Base-by-base conservation (phyloP, 2,113 vertebrate species). In the Meles meles region DNA sequence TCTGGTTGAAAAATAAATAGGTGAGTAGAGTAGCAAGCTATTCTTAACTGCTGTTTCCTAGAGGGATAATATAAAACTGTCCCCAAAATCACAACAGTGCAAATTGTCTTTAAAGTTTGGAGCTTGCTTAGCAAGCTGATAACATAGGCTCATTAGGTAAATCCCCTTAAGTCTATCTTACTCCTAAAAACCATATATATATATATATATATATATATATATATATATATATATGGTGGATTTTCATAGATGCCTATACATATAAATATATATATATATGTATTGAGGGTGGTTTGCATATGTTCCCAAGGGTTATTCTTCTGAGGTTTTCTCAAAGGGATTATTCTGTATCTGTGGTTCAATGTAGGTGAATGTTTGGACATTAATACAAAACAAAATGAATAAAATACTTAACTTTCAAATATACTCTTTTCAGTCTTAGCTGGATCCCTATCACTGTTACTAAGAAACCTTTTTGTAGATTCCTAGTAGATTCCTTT, bases 101-200 rank as follows among this genome's bases (percentile, higher is more conserved):
- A 90, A 52, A 63, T 76, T 94, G 37, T 89, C n/a, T 86, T 97
- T 88, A 93, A 91, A 91, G 49, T 2, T 65, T 96, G 29, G 2
- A 74, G 7, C 11, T 88, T 72, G 12, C 89, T 96, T 90, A 93
- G 39, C 18, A 97, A 79, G 65, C 17, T 84, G 47, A 39, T 81
- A 65, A 71, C 0, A 12, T 21, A 76, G 31, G 23, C 15, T 95
- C 15, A 42, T 88, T 93, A 93, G 9, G 29, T 63, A 84, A 96
- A 69, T 83, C 18, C 15, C n/a, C 8, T 37, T 55, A 82, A 39
- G 11, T 79, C 7, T 79, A 27, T 42, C 25, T 96, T 82, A 61
- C 5, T 37, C 52, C 1, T 59, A 59, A 55, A 55, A 42, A 5
- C 42, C 42, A 42, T 42, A 42, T 42, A 42, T 42, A 42, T 42